Conservation (phyloP, 2,113 vertebrate species). For the Ploceus nigricollis region DNA sequence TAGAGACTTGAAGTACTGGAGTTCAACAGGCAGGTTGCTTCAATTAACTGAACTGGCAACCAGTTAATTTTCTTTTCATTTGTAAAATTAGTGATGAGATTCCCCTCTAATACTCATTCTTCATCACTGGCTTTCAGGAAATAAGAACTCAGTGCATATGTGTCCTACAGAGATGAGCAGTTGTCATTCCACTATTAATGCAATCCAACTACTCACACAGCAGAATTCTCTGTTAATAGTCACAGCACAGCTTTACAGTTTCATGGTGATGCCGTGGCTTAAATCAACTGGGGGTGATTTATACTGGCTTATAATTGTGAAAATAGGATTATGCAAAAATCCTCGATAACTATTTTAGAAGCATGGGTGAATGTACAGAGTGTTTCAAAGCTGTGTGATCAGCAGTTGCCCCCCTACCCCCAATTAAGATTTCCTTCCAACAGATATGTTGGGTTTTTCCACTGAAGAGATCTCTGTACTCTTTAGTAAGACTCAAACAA, state of each 20-base stretch:
- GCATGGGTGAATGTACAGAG: background rate
- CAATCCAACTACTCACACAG: background rate
- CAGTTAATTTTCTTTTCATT: background rate
- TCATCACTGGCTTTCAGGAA: background rate
- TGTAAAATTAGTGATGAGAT: background rate
- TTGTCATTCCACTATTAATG: background rate
- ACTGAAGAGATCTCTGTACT: background rate
- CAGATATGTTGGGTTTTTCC: background rate
- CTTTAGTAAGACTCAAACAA: background rate
- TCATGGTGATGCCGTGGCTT: background rate
- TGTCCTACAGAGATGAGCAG: background rate
- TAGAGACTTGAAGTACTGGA: background rate
- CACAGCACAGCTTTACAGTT: background rate
- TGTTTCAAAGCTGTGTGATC: background rate
- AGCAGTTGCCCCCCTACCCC: background rate
- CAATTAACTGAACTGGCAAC: background rate
- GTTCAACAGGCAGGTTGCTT: background rate
- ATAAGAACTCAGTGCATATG: background rate
- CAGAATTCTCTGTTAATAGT: background rate
- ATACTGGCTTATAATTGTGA: background rate
- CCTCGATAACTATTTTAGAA: background rate
- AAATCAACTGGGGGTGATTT: background rate
- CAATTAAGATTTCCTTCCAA: background rate
- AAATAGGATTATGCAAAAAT: background rate
- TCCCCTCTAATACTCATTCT: background rate